Percentiles rank a stretch among this genome's conserved stretches.
Conservation (phyloP, 2,888 invertebrate genomes). For the Dorcus parallelipipedus region DNA sequence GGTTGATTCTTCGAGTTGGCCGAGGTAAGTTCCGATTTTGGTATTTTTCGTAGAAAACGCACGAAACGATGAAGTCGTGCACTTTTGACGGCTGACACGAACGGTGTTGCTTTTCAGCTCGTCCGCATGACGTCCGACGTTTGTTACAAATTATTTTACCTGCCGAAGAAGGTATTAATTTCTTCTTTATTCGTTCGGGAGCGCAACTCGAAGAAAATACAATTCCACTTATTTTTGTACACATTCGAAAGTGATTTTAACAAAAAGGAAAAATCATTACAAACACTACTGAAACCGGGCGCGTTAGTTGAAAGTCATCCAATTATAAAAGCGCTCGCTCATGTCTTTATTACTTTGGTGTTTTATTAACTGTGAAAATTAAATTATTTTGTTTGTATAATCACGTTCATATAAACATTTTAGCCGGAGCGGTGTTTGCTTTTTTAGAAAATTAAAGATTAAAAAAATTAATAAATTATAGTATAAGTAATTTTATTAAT, state of each 20-base stretch:
- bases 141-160: conserved; percentile 46
- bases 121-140: conserved; percentile 27
- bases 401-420: too few relatives aligned
- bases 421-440: too few relatives aligned
- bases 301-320: background rate
- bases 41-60: conserved; percentile 35
- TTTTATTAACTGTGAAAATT: background rate
- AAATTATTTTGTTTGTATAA: too few relatives aligned
- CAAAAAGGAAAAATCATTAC: background rate
- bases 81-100: conserved; percentile 35
- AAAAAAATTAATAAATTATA: too few relatives aligned
- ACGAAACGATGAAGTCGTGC: conserved; percentile 33
- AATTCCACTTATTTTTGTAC: too few relatives aligned
- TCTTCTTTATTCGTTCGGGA: conserved; percentile 9
- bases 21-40: conserved; percentile 22
- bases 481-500: too few relatives aligned
- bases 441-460: too few relatives aligned
- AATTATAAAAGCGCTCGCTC: background rate
- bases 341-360: background rate
- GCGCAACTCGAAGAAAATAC: conserved; percentile 4
- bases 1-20: conserved; percentile 18
- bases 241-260: background rate
- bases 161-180: conserved; percentile 29
- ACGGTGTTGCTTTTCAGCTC: conserved; percentile 32
- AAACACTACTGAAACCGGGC: background rate